Evolutionary conservation across 2,797 vertebrate species (phyloP), one percentile per base, ranked within the genome.

Genomic region (Coracias cyanogaster): DNA sequence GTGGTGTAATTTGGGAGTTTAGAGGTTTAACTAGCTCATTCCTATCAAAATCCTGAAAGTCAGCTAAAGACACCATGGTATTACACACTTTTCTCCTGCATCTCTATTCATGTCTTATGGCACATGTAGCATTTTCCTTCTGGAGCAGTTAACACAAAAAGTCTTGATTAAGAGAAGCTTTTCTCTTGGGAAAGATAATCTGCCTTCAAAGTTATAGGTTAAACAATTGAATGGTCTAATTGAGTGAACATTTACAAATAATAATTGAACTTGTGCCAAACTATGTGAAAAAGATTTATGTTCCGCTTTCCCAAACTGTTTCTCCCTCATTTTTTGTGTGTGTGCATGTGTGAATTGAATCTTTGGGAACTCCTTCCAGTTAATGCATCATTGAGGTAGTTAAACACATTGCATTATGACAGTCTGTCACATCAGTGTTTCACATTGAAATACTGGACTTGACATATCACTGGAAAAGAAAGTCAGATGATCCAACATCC

Each of bases 161-260:
- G 29, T 45, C 74, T 87, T 67, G 65, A 45, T 80, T 86, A 83
- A 78, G 69, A 86, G 37, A 91, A 91, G 55, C 25, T 83, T 94
- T 95, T 79, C 67, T 70, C 54, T 81, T 74, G 35, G 52, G 86
- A 91, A 84, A 95, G 60, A 93, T 95, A 95, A 96, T 96, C 96
- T 93, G 86, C 31, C 84, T 91, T 97, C 93, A 96, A 93, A 95
- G 86, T 91, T 74, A 54, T 86, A 86, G 90, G 12, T 96, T 86
- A 92, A 73, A 85, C 86, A 92, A 93, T 41, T 10, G 20, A 95
- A 26, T 89, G 72, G 81, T 84, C 83, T 97, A 97, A 96, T 95
- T 97, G 94, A 93, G 64, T 96, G 95, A 97, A 93, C 87, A 96
- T 87, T 95, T 95, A 94, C 95, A 96, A 96, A 96, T 96, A 93